These are phyloP conservation scores for Raja brachyura DNA, from an alignment of 2,113 vertebrate genomes.

Conservation along the genomic window DNA sequence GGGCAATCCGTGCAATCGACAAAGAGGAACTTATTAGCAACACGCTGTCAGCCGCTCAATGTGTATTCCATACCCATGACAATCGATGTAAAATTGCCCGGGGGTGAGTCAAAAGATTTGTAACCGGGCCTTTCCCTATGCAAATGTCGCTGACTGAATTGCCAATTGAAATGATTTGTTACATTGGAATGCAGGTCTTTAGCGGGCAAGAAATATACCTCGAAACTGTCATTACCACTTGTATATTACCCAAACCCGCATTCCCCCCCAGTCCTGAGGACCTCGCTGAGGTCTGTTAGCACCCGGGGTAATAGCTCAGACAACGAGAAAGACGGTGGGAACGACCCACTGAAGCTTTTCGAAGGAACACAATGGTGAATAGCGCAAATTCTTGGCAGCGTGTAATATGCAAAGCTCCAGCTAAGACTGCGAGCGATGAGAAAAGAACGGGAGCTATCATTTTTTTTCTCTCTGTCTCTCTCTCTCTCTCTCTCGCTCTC, in stretches of 20 bases:
- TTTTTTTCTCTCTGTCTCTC: too few relatives aligned
- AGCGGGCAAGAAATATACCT: background rate
- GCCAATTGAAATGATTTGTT: background rate
- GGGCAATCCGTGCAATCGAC: background rate
- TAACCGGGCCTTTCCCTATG: background rate
- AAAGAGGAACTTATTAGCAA: background rate
- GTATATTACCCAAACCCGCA: background rate
- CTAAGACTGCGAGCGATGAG: background rate
- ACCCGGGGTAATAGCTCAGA: too few relatives aligned
- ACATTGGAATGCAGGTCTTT: background rate
- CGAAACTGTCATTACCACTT: background rate
- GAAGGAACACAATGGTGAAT: conserved; percentile 6
- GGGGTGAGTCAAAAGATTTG: background rate
- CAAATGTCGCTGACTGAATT: background rate
- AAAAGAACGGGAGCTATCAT: conserved; percentile 8
- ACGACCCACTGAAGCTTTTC: background rate
- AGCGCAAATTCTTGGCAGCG: background rate
- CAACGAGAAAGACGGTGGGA: background rate
- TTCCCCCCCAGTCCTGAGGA: background rate
- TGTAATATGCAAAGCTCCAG: conserved; percentile 13
- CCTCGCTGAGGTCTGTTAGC: background rate
- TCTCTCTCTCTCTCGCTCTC: background rate
- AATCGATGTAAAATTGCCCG: background rate
- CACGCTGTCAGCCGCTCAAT: background rate
- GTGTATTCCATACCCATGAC: background rate